Evolutionary conservation across 2,113 vertebrate genomes (phyloP).

Genomic region (Megaleporinus macrocephalus): DNA sequence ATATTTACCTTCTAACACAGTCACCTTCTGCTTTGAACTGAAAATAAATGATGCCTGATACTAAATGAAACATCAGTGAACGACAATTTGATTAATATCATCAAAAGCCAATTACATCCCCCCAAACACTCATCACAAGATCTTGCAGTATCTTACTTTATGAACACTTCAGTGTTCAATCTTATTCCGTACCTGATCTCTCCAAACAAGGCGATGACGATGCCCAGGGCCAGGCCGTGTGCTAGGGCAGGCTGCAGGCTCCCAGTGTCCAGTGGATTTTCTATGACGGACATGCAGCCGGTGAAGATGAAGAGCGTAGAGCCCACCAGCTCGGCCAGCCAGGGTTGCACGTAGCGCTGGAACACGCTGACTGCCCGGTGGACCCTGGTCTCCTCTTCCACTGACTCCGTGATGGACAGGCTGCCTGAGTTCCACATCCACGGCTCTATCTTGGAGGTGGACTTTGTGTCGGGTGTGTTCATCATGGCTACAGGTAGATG

Average conservation of each 20-base stretch:
- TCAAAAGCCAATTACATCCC: too few species aligned
- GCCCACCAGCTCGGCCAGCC: constrained; percentile 85
- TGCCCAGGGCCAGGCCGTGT: constrained; percentile 82
- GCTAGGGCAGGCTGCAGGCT: constrained; percentile 84
- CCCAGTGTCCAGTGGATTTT: constrained; percentile 57
- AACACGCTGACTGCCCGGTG: constrained; percentile 49
- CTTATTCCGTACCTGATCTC: constrained; percentile 80
- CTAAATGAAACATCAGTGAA: too few species aligned
- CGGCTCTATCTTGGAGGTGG: constrained; percentile 43
- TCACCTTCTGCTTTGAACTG: too few species aligned
- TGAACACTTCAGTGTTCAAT: background rate
- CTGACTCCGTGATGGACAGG: constrained; percentile 15
- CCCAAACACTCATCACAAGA: too few species aligned
- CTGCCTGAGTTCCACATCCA: constrained; percentile 34
- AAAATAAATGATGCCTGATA: too few species aligned
- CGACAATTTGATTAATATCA: too few species aligned
- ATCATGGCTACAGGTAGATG: constrained; percentile 2
- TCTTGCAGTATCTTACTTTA: too few species aligned
- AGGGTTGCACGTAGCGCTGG: constrained; percentile 81
- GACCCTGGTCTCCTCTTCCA: background rate
- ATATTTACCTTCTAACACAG: too few species aligned
- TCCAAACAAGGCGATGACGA: constrained; percentile 76
- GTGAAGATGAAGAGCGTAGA: constrained; percentile 82
- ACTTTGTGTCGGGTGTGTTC: constrained; percentile 24
- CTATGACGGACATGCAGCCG: constrained; percentile 82